Evolutionary conservation across 1,140 invertebrate genomes (phyloP), one percentile per base, ranked within the genome.

Genomic region (Drosophila hydei): DNA sequence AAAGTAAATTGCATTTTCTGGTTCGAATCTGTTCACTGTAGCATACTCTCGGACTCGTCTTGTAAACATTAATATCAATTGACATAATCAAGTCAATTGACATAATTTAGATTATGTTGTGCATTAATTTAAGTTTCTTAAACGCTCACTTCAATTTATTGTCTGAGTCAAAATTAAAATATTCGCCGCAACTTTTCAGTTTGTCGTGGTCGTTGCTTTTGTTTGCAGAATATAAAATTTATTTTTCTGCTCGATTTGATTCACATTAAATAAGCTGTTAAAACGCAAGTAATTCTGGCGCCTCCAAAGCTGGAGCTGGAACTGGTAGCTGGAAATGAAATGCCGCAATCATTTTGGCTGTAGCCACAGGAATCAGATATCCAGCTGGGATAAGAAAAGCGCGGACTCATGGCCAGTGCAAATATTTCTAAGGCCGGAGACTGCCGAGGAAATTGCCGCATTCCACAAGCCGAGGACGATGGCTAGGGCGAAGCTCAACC

Each of bases 161-260:
- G 8, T 5, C 1, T 23, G 4, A 14, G n/a, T 55, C 9, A 40
- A 14, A 40, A 14, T n/a, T 63, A 14, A 40, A 14, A 9, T 63
- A 30, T 11, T 27, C 47, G 51, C 5, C 48, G 30, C 11, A 63
- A 52, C 27, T 38, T 19, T 38, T 64, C 25, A 25, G 40, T 19
- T 27, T 25, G 4, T 33, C n/a, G n/a, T 50, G 56, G 30, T 50
- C 63, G 59, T 65, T 59, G 42, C 23, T 9, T 42, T 56, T 63
- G 45, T 21, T 65, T 59, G 21, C 27, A 63, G 40, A 43, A 50
- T 56, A 52, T 14, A 58, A 72, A 72, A 68, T 83, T 68, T 62
- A 55, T 69, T 77, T 75, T 90, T 90, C 88, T 80, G 77, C 75
- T 80, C 88, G 79, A 90, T 90, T 90, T 90, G 79, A 77, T 89